Percentiles rank a stretch among this genome's conserved stretches.
phyloP scores from a whole-genome alignment of 2,797 vertebrate genomes.

The Sebastiscus albofasciatus region DNA sequence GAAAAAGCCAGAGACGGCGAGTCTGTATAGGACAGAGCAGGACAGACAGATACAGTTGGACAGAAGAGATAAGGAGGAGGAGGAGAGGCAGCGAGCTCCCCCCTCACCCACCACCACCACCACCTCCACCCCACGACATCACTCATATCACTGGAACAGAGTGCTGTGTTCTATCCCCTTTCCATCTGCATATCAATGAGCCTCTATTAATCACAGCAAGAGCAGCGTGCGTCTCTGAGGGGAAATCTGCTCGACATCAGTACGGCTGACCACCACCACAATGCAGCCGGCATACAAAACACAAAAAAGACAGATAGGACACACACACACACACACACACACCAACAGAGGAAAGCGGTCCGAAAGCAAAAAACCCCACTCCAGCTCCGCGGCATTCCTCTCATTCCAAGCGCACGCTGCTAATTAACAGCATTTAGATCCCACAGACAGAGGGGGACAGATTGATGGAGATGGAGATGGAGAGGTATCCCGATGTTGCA shows the following conservation, averaged over 20 bases:
- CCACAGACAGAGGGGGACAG: conserved; percentile 46
- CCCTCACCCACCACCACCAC: neutral
- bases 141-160: conserved; percentile 43
- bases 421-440: conserved; percentile 72
- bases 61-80: conserved; percentile 22
- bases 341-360: conserved; percentile 31
- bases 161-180: conserved; percentile 40
- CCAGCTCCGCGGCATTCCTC: conserved; percentile 71
- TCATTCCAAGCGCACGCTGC: conserved; percentile 75
- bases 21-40: conserved; percentile 15
- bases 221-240: conserved; percentile 45
- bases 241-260: conserved; percentile 51
- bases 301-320: conserved; percentile 14
- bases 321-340: neutral
- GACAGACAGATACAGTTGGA: conserved; percentile 35
- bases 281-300: conserved; percentile 42
- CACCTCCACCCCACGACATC: conserved; percentile 13
- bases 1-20: conserved; percentile 21
- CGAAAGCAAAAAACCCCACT: conserved; percentile 51
- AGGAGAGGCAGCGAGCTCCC: conserved; percentile 14
- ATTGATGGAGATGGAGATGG: conserved; percentile 61
- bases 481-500: conserved; percentile 46
- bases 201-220: conserved; percentile 61
- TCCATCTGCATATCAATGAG: conserved; percentile 73
- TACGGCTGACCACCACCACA: conserved; percentile 31